A percentile compares a stretch with the other conserved stretches of the same genome.
Evolutionary conservation across 2,888 invertebrate species (phyloP).

Genomic region (Tholera decimalis): DNA sequence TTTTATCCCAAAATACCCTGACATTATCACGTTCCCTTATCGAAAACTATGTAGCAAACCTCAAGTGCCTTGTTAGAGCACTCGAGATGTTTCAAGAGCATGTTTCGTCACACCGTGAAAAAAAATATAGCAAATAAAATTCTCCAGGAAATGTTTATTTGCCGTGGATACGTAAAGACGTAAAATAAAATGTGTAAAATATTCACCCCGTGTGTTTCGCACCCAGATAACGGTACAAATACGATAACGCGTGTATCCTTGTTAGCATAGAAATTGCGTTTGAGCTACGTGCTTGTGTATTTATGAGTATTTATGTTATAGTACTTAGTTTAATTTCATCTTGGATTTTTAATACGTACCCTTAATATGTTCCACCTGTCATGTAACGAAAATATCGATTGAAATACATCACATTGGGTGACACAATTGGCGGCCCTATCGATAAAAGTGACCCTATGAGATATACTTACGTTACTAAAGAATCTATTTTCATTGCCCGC

Average conservation of each 20-base stretch:
- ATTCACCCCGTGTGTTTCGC: constrained; percentile 78
- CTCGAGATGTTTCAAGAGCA: constrained; percentile 64
- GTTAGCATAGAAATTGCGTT: constrained; percentile 79
- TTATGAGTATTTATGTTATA: constrained; percentile 59
- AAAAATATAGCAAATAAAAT: constrained; percentile 64
- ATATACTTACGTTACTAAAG: too few species aligned
- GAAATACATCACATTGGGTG: too few species aligned
- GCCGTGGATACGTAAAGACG: constrained; percentile 64
- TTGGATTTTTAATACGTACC: constrained; percentile 27
- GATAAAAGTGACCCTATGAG: too few species aligned
- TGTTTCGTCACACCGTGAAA: constrained; percentile 58
- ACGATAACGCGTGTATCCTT: constrained; percentile 75
- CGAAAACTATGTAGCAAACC: constrained; percentile 50
- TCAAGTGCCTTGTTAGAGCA: constrained; percentile 70
- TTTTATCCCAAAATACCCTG: constrained; percentile 35
- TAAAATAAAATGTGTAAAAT: constrained; percentile 73
- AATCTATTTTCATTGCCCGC: too few species aligned
- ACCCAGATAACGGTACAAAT: constrained; percentile 73
- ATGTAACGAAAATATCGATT: too few species aligned
- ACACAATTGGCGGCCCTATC: too few species aligned
- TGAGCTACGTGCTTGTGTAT: constrained; percentile 61
- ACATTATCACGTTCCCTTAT: constrained; percentile 42
- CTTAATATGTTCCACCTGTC: too few species aligned
- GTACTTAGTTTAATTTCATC: constrained; percentile 56
- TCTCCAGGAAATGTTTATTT: constrained; percentile 65